Evolutionary conservation across 2,888 invertebrate species (phyloP).

Genomic region (Cheilosia vernalis): DNA sequence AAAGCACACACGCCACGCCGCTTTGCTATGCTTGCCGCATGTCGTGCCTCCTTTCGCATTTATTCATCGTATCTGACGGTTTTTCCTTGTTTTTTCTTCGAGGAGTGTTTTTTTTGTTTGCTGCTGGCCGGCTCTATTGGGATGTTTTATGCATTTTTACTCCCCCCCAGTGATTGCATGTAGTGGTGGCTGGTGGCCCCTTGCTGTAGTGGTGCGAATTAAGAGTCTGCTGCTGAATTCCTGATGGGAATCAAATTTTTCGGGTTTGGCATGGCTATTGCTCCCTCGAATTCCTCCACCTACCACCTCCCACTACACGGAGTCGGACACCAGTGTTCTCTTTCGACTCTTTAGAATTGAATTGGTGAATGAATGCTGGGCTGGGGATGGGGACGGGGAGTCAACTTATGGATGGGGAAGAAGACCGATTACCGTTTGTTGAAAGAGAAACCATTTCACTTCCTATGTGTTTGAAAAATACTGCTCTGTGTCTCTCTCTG

Average conservation of each 20-base stretch:
- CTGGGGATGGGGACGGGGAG: too few species aligned
- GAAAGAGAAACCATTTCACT: constrained; percentile 69
- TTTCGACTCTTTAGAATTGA: constrained; percentile 32
- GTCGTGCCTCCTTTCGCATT: constrained; percentile 68
- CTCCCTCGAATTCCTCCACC: background rate
- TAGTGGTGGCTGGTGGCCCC: constrained; percentile 23
- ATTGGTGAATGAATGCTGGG: constrained; percentile 58
- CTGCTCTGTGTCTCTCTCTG: background rate
- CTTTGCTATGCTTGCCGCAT: constrained; percentile 36
- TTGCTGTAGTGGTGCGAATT: constrained; percentile 16
- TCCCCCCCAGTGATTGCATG: constrained; percentile 22
- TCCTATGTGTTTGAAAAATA: constrained; percentile 59
- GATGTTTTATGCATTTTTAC: constrained; percentile 58
- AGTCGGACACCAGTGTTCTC: constrained; percentile 35
- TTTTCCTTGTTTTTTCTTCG: constrained; percentile 35
- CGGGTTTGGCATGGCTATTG: constrained; percentile 5
- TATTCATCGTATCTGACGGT: constrained; percentile 66
- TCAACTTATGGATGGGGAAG: constrained; percentile 1
- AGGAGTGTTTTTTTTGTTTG: constrained; percentile 18
- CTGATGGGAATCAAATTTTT: constrained; percentile 48
- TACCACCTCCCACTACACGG: constrained; percentile 23
- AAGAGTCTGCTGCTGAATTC: constrained; percentile 34
- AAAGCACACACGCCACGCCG: constrained; percentile 43
- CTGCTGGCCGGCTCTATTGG: constrained; percentile 42
- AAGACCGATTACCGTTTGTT: constrained; percentile 40